Conservation (phyloP, 2,888 invertebrate species). For the Crocallis elinguaria region DNA sequence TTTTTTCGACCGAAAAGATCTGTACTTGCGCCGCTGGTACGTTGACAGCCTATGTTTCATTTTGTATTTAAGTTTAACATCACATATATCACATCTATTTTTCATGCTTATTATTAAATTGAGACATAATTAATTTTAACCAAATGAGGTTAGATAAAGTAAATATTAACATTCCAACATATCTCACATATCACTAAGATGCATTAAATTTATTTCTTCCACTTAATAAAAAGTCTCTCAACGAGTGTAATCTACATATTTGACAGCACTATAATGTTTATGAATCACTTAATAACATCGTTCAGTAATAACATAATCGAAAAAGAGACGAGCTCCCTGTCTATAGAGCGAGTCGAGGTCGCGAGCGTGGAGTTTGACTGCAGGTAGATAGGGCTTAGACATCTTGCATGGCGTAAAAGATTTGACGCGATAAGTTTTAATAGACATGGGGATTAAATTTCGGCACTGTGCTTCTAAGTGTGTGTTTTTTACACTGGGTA, state of each 20-base stretch:
- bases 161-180: neutral
- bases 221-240: slow-evolving; percentile 20
- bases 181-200: slow-evolving; percentile 2
- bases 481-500: too few species aligned
- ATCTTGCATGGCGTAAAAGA: neutral
- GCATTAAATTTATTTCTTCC: neutral
- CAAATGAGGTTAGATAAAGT: neutral
- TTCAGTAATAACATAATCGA: slow-evolving; percentile 46
- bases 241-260: slow-evolving; percentile 23
- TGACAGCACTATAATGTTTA: slow-evolving; percentile 32
- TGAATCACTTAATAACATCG: slow-evolving; percentile 40
- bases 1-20: too few species aligned
- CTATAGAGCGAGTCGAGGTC: slow-evolving; percentile 52
- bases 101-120: too few species aligned
- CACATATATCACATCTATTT: too few species aligned
- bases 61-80: too few species aligned
- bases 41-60: too few species aligned
- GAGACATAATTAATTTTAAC: too few species aligned
- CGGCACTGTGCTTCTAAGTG: too few species aligned
- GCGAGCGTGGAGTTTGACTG: slow-evolving; percentile 17
- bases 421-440: too few species aligned
- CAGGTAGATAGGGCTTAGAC: slow-evolving; percentile 13
- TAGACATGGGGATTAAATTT: too few species aligned
- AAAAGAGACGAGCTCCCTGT: slow-evolving; percentile 46
- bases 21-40: too few species aligned